These are phyloP conservation scores for Agriopis aurantiaria DNA, from an alignment of 2,888 invertebrate genomes.

Conservation along the genomic window DNA sequence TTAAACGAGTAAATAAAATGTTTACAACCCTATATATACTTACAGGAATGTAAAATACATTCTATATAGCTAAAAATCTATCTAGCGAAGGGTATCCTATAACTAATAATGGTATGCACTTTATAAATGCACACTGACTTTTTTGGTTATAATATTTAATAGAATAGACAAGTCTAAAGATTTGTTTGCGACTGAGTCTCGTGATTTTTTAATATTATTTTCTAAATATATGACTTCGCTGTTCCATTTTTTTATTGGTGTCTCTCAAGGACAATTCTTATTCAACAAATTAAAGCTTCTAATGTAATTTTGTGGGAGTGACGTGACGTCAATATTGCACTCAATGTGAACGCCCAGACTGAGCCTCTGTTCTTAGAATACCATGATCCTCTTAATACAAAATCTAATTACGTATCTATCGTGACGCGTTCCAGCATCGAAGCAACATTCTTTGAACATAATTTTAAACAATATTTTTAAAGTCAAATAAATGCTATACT, in stretches of 20 bases:
- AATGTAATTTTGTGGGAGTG: constrained; percentile 32
- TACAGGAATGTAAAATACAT: constrained; percentile 49
- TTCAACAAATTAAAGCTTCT: constrained; percentile 70
- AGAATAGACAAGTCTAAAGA: constrained; percentile 40
- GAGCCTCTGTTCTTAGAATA: constrained; percentile 50
- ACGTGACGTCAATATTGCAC: constrained; percentile 60
- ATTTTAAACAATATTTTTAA: constrained; percentile 56
- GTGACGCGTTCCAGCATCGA: constrained; percentile 57
- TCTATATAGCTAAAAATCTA: constrained; percentile 46
- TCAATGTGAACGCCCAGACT: constrained; percentile 50
- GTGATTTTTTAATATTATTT: constrained; percentile 39
- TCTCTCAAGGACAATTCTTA: constrained; percentile 50
- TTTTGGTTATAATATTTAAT: constrained; percentile 62
- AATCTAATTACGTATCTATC: constrained; percentile 53
- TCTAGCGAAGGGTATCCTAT: constrained; percentile 67
- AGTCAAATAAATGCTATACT: constrained; percentile 88
- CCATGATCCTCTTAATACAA: constrained; percentile 41
- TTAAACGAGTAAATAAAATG: constrained; percentile 26
- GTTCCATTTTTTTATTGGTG: constrained; percentile 50
- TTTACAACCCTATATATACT: constrained; percentile 55
- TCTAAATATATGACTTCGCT: constrained; percentile 25
- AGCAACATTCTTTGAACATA: constrained; percentile 61
- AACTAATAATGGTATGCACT: constrained; percentile 69
- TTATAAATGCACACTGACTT: constrained; percentile 75
- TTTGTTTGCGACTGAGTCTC: constrained; percentile 32